A percentile compares a stretch with the other conserved stretches of the same genome.
phyloP scores from a whole-genome alignment of 2,888 invertebrate genomes.

The Drosophila pseudotalamancana region DNA sequence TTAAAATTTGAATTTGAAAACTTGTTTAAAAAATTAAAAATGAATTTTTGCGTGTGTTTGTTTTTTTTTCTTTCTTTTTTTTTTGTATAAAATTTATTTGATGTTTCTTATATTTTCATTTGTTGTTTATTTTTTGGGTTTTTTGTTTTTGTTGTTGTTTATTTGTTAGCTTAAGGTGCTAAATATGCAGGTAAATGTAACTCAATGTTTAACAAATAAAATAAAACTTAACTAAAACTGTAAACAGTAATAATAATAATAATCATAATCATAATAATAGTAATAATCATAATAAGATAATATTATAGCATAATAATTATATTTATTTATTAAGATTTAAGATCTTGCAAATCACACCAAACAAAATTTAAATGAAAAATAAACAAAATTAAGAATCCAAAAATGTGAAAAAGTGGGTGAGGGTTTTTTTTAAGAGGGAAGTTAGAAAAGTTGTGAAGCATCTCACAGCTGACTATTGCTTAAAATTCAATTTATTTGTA shows the following conservation, averaged over 20 bases:
- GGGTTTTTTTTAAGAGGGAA: not conserved
- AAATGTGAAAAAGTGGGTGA: not conserved
- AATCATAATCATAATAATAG: constrained; percentile 53
- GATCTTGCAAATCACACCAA: constrained; percentile 75
- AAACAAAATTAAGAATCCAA: not conserved
- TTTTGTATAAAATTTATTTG: constrained; percentile 52
- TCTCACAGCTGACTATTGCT: constrained; percentile 21
- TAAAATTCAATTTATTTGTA: constrained; percentile 11
- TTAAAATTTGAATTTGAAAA: constrained; percentile 21
- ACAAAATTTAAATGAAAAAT: constrained; percentile 55
- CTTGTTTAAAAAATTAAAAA: constrained; percentile 25
- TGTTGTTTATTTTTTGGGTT: constrained; percentile 26
- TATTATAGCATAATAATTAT: constrained; percentile 4
- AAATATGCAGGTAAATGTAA: constrained; percentile 76
- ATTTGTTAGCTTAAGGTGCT: constrained; percentile 50
- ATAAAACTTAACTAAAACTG: constrained; percentile 69
- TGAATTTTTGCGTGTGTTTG: not conserved
- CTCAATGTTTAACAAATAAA: constrained; percentile 75
- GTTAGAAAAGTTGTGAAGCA: constrained; percentile 17
- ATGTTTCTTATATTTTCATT: constrained; percentile 27
- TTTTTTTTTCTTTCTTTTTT: constrained; percentile 1
- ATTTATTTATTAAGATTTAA: constrained; percentile 52
- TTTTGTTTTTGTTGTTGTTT: constrained; percentile 16
- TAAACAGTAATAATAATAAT: constrained; percentile 47
- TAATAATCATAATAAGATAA: constrained; percentile 53